Evolutionary conservation across 2,888 invertebrate genomes (phyloP).

Genomic region (Agrochola lota): DNA sequence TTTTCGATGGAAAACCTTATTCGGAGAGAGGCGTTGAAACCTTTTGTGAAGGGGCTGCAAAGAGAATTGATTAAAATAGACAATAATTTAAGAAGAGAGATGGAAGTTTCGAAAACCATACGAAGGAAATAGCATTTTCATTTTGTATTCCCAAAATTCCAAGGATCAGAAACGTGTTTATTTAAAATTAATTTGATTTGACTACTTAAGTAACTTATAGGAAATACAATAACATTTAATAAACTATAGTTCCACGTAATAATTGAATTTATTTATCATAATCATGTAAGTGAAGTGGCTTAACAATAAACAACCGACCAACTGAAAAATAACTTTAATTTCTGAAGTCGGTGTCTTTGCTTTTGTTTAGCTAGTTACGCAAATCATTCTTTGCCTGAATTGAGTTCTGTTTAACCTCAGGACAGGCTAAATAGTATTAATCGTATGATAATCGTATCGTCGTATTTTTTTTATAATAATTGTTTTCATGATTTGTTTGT

Average conservation of each 20-base stretch:
- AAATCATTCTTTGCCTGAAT: not conserved
- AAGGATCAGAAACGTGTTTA: not conserved
- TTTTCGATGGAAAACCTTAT: slow-evolving; percentile 40
- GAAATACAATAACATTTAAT: not conserved
- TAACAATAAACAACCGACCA: not conserved
- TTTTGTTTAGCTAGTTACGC: not conserved
- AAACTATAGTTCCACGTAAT: not conserved
- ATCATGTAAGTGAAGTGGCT: not conserved
- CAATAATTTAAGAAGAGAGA: not conserved
- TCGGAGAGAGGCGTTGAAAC: slow-evolving; percentile 9
- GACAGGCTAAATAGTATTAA: no score
- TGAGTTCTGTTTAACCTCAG: not conserved
- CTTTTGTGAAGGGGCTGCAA: slow-evolving; percentile 32
- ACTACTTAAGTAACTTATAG: no score
- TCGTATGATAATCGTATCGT: no score
- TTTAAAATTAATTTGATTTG: not conserved
- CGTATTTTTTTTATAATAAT: no score
- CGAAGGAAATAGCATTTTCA: not conserved
- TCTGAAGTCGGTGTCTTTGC: not conserved
- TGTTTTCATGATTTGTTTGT: no score
- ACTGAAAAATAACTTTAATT: not conserved
- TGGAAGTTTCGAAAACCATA: not conserved
- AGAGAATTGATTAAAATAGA: slow-evolving; percentile 31
- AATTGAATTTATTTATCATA: not conserved
- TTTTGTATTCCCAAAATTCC: not conserved